Evolutionary conservation across 2,113 vertebrate species (phyloP), one percentile per base, ranked within the genome.

Genomic region (Agapornis roseicollis): DNA sequence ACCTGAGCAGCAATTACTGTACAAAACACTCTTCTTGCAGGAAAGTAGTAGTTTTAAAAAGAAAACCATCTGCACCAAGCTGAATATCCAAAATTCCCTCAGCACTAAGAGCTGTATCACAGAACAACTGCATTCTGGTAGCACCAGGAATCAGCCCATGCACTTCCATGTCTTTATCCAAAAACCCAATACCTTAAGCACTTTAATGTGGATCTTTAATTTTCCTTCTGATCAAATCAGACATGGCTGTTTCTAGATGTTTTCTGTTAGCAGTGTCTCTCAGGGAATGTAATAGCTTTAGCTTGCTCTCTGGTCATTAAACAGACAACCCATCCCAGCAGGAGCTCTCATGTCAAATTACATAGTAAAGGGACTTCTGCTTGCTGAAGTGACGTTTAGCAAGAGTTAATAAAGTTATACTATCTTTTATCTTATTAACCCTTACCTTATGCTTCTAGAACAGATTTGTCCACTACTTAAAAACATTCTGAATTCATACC

Each of bases 161-260:
- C 11, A 11, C 4, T 0, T 49, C 76, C 68, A 9, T 0, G 8
- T 2, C 42, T 66, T 33, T 9, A 44, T 7, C 60, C 5, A 1
- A 18, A 68, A 90, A 52, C 3, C 11, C 47, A 61, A 13, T 58
- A 24, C n/a, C 68, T 85, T 11, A 1, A 63, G 52, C 44, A 65
- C 6, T 20, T 44, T 29, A 31, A 1, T 3, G 50, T 7, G 24
- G 22, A 29, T 66, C 71, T 44, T 35, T 50, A 35, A 0, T 37
- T 11, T 27, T 58, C 16, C 72, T 47, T 47, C 80, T 42, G 69
- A n/a, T 29, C 58, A 14, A 10, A 70, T 11, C 66, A 55, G 39
- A 11, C 9, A 1, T 0, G 46, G 60, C 88, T 81, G n/a, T 66
- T 84, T 42, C 70, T 73, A 65, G 63, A 42, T 28, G 49, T 25